phyloP scores from a whole-genome alignment of 2,888 invertebrate genomes.

The Drosophila acutilabella region DNA sequence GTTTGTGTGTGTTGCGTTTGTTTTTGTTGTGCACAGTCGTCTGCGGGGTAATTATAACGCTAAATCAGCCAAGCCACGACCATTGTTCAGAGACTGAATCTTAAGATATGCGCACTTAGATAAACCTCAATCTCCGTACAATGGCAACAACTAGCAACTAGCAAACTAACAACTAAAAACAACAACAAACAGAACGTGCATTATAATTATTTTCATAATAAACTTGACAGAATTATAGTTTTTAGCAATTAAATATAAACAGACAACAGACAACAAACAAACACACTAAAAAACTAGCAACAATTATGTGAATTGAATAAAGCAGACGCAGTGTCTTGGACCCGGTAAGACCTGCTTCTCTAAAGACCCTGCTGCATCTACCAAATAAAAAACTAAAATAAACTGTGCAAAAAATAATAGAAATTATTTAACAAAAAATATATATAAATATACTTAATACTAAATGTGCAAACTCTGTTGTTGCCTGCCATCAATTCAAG shows the following conservation, averaged over 20 bases:
- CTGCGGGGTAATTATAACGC: conserved; percentile 75
- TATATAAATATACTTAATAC: conserved; percentile 53
- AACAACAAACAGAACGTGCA: conserved; percentile 62
- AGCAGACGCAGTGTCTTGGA: conserved; percentile 42
- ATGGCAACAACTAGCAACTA: conserved; percentile 51
- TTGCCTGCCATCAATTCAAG: conserved; percentile 62
- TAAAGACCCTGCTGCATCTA: conserved; percentile 60
- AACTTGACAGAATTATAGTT: conserved; percentile 82
- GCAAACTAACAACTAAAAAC: conserved; percentile 13
- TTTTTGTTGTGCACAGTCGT: conserved; percentile 58
- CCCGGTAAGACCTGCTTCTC: conserved; percentile 62
- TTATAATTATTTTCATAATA: conserved; percentile 81
- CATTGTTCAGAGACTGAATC: conserved; percentile 69
- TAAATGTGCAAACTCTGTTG: conserved; percentile 68
- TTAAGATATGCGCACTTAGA: conserved; percentile 78
- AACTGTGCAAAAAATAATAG: conserved; percentile 22
- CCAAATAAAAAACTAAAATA: conserved; percentile 28
- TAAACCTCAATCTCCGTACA: conserved; percentile 65
- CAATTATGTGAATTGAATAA: conserved; percentile 73
- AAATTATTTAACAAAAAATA: conserved; percentile 32
- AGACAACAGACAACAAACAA: conserved; percentile 43
- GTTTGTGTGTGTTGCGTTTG: conserved; percentile 36
- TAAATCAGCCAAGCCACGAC: conserved; percentile 73
- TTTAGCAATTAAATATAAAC: conserved; percentile 80
- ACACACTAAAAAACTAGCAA: conserved; percentile 55